Evolutionary conservation across 1,140 invertebrate genomes (phyloP).

Genomic region (Cyrtorhinus lividipennis): DNA sequence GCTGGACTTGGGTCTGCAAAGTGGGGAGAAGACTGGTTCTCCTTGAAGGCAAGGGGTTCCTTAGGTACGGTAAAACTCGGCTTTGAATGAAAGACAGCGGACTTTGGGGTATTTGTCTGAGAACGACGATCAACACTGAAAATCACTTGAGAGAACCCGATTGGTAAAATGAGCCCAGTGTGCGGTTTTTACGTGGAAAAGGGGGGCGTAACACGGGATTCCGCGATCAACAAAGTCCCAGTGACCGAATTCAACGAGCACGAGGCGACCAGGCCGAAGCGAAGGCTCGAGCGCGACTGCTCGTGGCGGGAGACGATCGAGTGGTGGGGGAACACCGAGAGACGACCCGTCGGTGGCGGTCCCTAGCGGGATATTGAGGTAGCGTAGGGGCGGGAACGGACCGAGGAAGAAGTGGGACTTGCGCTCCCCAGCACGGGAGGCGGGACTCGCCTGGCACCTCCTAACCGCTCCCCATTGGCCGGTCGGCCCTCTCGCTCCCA

Average conservation of each 20-base stretch:
- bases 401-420: constrained; percentile 3
- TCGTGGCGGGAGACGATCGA: not conserved
- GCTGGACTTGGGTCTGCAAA: not conserved
- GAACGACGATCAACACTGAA: too few species aligned
- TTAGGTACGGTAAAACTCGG: not conserved
- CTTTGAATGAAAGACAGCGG: too few species aligned
- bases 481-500: not conserved
- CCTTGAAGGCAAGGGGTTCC: constrained; percentile 7
- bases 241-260: not conserved
- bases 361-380: not conserved
- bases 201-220: constrained; percentile 1
- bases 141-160: too few species aligned
- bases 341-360: constrained; percentile 9
- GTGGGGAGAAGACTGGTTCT: constrained; percentile 15
- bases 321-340: not conserved
- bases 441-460: constrained; percentile 9
- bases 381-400: not conserved
- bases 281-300: constrained; percentile 10
- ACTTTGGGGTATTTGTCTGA: too few species aligned
- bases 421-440: constrained; percentile 4
- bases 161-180: too few species aligned
- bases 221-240: not conserved
- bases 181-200: too few species aligned
- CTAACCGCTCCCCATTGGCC: constrained; percentile 7
- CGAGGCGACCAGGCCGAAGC: not conserved